Conservation (phyloP, 1,140 invertebrate genomes). For the Psilanteris sp. region DNA sequence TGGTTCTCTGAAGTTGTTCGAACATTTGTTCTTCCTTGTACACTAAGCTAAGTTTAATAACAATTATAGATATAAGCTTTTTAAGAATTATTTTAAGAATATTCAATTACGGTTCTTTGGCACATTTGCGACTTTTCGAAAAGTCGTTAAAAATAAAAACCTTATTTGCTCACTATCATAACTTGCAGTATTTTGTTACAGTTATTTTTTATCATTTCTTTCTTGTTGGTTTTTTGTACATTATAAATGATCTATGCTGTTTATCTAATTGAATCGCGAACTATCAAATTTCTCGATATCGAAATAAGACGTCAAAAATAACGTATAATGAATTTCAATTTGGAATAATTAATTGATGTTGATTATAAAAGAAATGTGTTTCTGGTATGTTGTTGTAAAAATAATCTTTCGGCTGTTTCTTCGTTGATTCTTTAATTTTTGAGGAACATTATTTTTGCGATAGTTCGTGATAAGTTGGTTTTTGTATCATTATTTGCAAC, state of each 20-base stretch:
- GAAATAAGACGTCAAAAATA: slow-evolving; percentile 4
- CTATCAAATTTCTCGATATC: slow-evolving; percentile 23
- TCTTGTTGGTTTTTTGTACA: slow-evolving; percentile 33
- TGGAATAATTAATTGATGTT: too few relatives aligned
- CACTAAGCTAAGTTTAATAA: slow-evolving; percentile 38
- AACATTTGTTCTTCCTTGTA: slow-evolving; percentile 13
- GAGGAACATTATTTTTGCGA: slow-evolving; percentile 53
- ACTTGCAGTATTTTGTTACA: slow-evolving; percentile 32
- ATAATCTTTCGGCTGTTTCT: slow-evolving; percentile 31
- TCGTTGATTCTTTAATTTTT: slow-evolving; percentile 50
- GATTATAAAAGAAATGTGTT: too few relatives aligned
- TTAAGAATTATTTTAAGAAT: slow-evolving; percentile 28
- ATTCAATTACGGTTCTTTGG: slow-evolving; percentile 49
- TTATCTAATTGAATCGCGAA: slow-evolving; percentile 38
- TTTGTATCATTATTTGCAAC: slow-evolving; percentile 29
- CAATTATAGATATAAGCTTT: slow-evolving; percentile 47
- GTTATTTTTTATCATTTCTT: not conserved
- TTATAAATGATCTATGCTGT: slow-evolving; percentile 36
- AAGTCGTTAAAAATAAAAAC: slow-evolving; percentile 52
- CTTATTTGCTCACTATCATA: slow-evolving; percentile 38
- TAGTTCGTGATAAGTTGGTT: slow-evolving; percentile 47
- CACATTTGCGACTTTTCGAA: slow-evolving; percentile 57
- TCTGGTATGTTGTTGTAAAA: slow-evolving; percentile 34
- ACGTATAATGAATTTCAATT: too few relatives aligned
- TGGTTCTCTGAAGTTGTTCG: slow-evolving; percentile 23